Evolutionary conservation across 2,888 invertebrate genomes (phyloP).

Genomic region (Punctoribates punctum): DNA sequence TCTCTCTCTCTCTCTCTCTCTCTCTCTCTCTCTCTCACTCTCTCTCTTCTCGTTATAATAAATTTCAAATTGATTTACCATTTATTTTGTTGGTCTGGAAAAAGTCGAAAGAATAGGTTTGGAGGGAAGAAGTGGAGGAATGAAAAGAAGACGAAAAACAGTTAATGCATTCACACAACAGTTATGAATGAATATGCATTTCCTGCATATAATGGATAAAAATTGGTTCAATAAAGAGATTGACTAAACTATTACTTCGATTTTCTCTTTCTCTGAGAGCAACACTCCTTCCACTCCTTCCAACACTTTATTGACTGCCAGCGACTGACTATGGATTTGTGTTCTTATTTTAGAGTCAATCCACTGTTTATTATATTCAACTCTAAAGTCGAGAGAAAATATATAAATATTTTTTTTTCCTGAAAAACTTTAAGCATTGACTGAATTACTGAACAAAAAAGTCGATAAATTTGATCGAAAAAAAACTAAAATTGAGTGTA

Average conservation of each 20-base stretch:
- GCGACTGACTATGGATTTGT: too few relatives aligned
- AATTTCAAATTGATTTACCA: constrained; percentile 19
- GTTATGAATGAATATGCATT: constrained; percentile 20
- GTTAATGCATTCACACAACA: constrained; percentile 19
- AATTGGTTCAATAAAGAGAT: constrained; percentile 13
- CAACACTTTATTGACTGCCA: too few relatives aligned
- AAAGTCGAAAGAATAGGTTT: background rate
- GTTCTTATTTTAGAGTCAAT: too few relatives aligned
- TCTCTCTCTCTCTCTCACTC: too few relatives aligned
- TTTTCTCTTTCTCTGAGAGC: too few relatives aligned
- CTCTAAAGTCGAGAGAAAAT: too few relatives aligned
- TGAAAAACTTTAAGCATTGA: background rate
- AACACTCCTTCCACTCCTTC: background rate
- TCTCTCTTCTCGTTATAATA: background rate
- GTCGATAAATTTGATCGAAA: constrained; percentile 26
- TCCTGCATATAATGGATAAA: constrained; percentile 24
- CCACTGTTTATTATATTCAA: too few relatives aligned
- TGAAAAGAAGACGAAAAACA: too few relatives aligned
- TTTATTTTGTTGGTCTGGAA: background rate
- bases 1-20: too few relatives aligned
- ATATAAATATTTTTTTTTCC: too few relatives aligned
- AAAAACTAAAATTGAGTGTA: background rate
- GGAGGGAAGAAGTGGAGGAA: background rate
- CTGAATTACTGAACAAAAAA: background rate
- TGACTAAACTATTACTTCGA: background rate